Conservation (phyloP, 2,113 vertebrate species). For the pig (Sus scrofa) region T2T-Sscrofa CM000815.6:117830001-117830500, state of each 20-base stretch:
- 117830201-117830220: not conserved
- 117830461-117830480: not conserved
- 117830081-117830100: slow-evolving; percentile 57
- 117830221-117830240: not conserved
- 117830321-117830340: too few species aligned
- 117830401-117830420: not conserved
- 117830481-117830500: not conserved
- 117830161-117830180: slow-evolving; percentile 1
- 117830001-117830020: not conserved
- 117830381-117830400: slow-evolving; percentile 6
- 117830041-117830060: slow-evolving; percentile 8
- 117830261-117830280: not conserved
- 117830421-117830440: not conserved
- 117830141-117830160: slow-evolving; percentile 19
- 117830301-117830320: not conserved
- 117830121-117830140: not conserved
- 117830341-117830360: too few species aligned
- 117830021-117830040: not conserved
- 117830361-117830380: not conserved
- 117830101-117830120: slow-evolving; percentile 52
- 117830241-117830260: not conserved
- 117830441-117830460: not conserved
- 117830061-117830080: slow-evolving; percentile 9
- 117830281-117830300: not conserved
- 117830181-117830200: not conserved